Evolutionary conservation across 2,888 invertebrate species (phyloP).

Genomic region (Tetragonisca angustula): DNA sequence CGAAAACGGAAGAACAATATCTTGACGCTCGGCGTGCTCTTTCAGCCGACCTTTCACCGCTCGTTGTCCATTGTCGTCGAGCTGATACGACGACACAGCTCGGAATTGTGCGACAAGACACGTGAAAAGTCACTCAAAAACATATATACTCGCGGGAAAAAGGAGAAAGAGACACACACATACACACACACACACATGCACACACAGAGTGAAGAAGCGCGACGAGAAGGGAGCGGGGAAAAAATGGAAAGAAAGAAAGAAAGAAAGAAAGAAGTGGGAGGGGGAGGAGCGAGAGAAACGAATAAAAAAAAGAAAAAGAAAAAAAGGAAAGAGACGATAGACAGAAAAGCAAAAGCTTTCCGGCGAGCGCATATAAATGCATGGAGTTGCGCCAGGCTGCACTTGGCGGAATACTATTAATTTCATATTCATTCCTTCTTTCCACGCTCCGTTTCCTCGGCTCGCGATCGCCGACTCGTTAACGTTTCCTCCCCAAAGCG

Average conservation of each 20-base stretch:
- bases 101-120: conserved; percentile 30
- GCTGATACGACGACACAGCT: conserved; percentile 10
- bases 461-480: conserved; percentile 67
- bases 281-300: background rate
- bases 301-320: background rate
- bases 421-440: conserved; percentile 74
- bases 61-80: conserved; percentile 38
- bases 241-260: background rate
- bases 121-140: conserved; percentile 34
- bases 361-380: conserved; percentile 68
- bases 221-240: background rate
- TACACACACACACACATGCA: no score
- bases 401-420: conserved; percentile 72
- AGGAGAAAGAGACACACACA: background rate
- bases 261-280: background rate
- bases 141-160: background rate
- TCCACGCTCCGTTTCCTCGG: conserved; percentile 51
- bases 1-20: conserved; percentile 40
- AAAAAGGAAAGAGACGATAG: conserved; percentile 24
- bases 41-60: conserved; percentile 15
- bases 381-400: conserved; percentile 59
- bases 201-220: background rate
- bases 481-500: conserved; percentile 36
- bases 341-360: conserved; percentile 52
- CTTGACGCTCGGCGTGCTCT: conserved; percentile 7